A percentile compares a stretch with the other conserved stretches of the same genome.
These are phyloP conservation scores for Selenia dentaria DNA, from an alignment of 2,888 invertebrate species.

Conservation along the genomic window DNA sequence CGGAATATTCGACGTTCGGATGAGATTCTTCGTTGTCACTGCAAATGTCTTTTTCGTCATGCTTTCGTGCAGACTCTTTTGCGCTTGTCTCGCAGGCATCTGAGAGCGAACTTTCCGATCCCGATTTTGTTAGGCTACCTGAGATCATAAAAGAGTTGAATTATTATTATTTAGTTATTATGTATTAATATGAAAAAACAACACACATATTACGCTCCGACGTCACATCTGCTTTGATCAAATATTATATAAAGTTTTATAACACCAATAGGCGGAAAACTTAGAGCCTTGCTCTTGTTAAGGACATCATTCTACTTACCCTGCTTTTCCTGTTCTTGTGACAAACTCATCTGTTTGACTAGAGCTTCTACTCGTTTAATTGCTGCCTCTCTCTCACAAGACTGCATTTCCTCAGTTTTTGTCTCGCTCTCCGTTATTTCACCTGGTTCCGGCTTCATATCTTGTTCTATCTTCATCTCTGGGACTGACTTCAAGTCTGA, in stretches of 20 bases:
- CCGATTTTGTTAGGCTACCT: constrained; percentile 89
- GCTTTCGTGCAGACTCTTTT: constrained; percentile 88
- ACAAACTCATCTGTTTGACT: constrained; percentile 92
- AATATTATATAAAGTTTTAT: too few species aligned
- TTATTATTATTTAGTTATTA: too few species aligned
- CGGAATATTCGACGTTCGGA: constrained; percentile 33
- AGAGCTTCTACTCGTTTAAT: constrained; percentile 86
- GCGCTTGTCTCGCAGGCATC: constrained; percentile 89
- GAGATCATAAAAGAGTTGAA: constrained; percentile 5
- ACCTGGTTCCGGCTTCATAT: constrained; percentile 26
- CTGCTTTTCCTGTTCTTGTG: constrained; percentile 86
- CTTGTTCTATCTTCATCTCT: constrained; percentile 36
- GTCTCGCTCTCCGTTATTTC: constrained; percentile 44
- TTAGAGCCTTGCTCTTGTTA: too few species aligned
- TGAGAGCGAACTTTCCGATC: constrained; percentile 95
- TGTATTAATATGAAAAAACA: too few species aligned
- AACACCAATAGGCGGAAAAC: too few species aligned
- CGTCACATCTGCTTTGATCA: too few species aligned
- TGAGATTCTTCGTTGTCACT: constrained; percentile 86
- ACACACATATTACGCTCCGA: too few species aligned
- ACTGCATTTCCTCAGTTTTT: constrained; percentile 57
- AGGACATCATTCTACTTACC: too few species aligned
- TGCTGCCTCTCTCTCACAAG: constrained; percentile 69
- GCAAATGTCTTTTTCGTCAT: constrained; percentile 89
- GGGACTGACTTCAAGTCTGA: constrained; percentile 3